A percentile compares a stretch with the other conserved stretches of the same genome.
These are phyloP conservation scores for Labroides dimidiatus DNA, from an alignment of 2,797 vertebrate genomes.

Conservation along the genomic window DNA sequence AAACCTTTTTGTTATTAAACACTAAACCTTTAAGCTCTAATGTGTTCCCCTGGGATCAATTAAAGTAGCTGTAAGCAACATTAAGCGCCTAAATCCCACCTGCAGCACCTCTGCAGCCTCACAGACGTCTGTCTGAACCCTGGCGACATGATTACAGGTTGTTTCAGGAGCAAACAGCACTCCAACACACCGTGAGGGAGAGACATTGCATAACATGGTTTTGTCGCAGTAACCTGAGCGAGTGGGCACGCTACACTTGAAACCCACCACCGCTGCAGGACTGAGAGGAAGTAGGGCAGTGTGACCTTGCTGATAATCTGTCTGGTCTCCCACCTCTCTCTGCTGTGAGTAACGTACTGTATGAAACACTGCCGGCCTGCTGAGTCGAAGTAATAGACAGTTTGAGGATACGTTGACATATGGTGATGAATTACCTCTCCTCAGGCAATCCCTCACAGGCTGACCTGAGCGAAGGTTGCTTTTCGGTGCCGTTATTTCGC, in stretches of 20 bases:
- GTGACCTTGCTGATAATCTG: slow-evolving; percentile 78
- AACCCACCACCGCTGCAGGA: slow-evolving; percentile 48
- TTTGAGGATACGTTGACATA: slow-evolving; percentile 63
- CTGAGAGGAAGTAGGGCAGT: slow-evolving; percentile 69
- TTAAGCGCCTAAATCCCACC: neutral
- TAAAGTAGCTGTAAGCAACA: neutral
- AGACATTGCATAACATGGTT: slow-evolving; percentile 54
- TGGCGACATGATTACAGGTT: slow-evolving; percentile 43
- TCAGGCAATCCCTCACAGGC: slow-evolving; percentile 30
- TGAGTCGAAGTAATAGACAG: slow-evolving; percentile 60
- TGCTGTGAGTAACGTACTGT: slow-evolving; percentile 50
- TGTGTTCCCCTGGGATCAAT: neutral
- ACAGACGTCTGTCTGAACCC: neutral
- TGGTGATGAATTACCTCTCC: slow-evolving; percentile 50
- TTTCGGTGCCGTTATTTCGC: neutral
- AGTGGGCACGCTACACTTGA: slow-evolving; percentile 41
- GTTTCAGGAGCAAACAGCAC: slow-evolving; percentile 19
- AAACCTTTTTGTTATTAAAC: slow-evolving; percentile 2
- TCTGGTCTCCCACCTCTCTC: slow-evolving; percentile 57
- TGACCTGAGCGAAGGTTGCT: slow-evolving; percentile 36
- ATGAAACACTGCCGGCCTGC: slow-evolving; percentile 47
- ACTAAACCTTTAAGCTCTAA: neutral
- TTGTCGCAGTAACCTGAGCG: slow-evolving; percentile 59
- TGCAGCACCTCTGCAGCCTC: neutral
- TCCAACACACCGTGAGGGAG: slow-evolving; percentile 15